Conservation (phyloP, 2,797 vertebrate species). For the Epinephelus coioides region DNA sequence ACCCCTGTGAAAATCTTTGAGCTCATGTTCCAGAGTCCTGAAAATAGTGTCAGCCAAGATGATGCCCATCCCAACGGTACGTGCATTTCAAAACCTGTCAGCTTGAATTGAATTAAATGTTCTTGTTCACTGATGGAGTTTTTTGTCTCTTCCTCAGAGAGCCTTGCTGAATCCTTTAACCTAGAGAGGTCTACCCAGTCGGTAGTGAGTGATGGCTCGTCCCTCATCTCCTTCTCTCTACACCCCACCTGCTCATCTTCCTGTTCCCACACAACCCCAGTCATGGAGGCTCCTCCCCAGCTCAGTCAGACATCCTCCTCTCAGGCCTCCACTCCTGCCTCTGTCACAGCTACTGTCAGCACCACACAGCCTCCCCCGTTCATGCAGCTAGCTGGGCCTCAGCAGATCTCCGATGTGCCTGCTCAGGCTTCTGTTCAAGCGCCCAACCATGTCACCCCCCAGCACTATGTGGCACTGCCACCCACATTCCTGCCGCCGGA, state of each 20-base stretch:
- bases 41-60: slow-evolving; percentile 91
- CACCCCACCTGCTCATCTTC: slow-evolving; percentile 85
- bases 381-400: slow-evolving; percentile 81
- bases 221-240: slow-evolving; percentile 88
- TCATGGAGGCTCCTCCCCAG: slow-evolving; percentile 81
- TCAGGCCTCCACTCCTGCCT: slow-evolving; percentile 80
- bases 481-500: slow-evolving; percentile 89
- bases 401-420: slow-evolving; percentile 86
- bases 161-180: slow-evolving; percentile 88
- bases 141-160: slow-evolving; percentile 80
- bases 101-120: not conserved
- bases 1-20: slow-evolving; percentile 97
- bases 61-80: slow-evolving; percentile 90
- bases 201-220: slow-evolving; percentile 80
- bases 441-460: slow-evolving; percentile 86
- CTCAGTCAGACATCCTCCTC: slow-evolving; percentile 76
- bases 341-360: slow-evolving; percentile 77
- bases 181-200: slow-evolving; percentile 85
- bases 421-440: slow-evolving; percentile 85
- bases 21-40: slow-evolving; percentile 97
- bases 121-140: not conserved
- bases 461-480: slow-evolving; percentile 88
- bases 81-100: slow-evolving; percentile 14
- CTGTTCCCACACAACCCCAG: slow-evolving; percentile 85
- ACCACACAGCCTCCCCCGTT: slow-evolving; percentile 81